These are phyloP conservation scores for Trididemnum clinides DNA, from an alignment of 23 tunicate species.

Conservation along the genomic window DNA sequence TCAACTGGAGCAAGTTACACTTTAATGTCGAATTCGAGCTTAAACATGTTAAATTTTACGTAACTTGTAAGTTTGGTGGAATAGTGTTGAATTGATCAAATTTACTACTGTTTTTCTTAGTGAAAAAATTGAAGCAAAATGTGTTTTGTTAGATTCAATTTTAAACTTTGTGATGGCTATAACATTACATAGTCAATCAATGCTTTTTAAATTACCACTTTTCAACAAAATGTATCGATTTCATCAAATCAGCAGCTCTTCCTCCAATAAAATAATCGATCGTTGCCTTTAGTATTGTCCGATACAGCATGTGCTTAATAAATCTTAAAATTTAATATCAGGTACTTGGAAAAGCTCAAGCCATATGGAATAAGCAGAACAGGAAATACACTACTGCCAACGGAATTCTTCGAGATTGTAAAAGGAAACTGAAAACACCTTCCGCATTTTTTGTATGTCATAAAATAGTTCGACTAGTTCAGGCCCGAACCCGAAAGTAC, in stretches of 20 bases:
- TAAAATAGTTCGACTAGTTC: too few species aligned
- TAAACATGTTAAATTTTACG: not conserved
- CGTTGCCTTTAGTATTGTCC: not conserved
- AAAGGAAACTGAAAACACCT: not conserved
- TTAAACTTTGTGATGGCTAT: not conserved
- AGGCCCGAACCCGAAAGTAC: too few species aligned
- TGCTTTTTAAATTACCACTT: not conserved
- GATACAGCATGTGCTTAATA: not conserved
- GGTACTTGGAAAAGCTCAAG: slow-evolving; percentile 22
- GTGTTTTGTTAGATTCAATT: not conserved
- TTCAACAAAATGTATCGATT: not conserved
- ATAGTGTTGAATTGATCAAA: not conserved
- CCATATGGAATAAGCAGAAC: slow-evolving; percentile 12
- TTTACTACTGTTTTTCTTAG: not conserved
- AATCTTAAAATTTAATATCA: not conserved
- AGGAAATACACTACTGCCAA: not conserved
- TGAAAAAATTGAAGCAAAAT: not conserved
- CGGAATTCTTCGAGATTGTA: not conserved
- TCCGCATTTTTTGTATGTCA: not conserved
- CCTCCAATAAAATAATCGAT: not conserved
- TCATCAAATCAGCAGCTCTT: not conserved
- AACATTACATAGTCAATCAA: not conserved
- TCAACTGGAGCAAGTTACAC: not conserved
- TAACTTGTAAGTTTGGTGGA: not conserved
- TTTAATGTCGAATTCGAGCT: not conserved